Conservation (phyloP, 2,888 invertebrate species). For the Drosophila sordidula region DNA sequence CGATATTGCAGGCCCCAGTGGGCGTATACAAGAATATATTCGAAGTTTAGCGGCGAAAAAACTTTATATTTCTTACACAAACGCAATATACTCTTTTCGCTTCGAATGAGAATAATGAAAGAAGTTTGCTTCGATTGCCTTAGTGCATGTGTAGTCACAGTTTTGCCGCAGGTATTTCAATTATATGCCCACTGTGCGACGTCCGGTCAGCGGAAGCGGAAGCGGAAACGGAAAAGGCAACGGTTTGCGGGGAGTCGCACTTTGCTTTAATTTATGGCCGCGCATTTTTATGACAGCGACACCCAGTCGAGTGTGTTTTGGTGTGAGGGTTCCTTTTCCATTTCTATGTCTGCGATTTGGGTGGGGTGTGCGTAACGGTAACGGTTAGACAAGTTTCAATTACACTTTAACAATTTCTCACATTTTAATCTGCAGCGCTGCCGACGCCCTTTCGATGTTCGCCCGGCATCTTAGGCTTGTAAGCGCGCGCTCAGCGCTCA, state of each 20-base stretch:
- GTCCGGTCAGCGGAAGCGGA: conserved; percentile 71
- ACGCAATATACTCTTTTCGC: too few species aligned
- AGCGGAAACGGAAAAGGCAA: conserved; percentile 48
- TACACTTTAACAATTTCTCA: conserved; percentile 81
- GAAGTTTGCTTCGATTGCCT: background rate
- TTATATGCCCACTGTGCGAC: conserved; percentile 25
- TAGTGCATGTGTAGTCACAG: background rate
- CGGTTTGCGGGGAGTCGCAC: conserved; percentile 56
- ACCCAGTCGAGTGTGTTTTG: conserved; percentile 55
- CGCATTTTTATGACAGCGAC: conserved; percentile 80
- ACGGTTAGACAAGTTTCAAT: conserved; percentile 78
- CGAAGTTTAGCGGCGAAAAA: too few species aligned
- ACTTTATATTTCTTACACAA: too few species aligned
- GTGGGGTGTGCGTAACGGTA: conserved; percentile 50
- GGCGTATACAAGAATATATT: too few species aligned
- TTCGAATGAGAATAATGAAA: background rate
- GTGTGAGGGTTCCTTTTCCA: conserved; percentile 29
- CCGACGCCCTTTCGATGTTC: conserved; percentile 76
- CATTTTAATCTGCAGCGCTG: conserved; percentile 71
- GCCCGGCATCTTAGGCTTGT: conserved; percentile 69
- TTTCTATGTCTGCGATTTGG: conserved; percentile 10
- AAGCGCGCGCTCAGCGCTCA: conserved; percentile 56
- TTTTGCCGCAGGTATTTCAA: background rate
- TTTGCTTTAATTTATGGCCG: conserved; percentile 77
- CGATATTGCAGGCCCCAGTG: too few species aligned